Conservation (phyloP, 2,113 vertebrate species). For the Crotalus helleri region DNA sequence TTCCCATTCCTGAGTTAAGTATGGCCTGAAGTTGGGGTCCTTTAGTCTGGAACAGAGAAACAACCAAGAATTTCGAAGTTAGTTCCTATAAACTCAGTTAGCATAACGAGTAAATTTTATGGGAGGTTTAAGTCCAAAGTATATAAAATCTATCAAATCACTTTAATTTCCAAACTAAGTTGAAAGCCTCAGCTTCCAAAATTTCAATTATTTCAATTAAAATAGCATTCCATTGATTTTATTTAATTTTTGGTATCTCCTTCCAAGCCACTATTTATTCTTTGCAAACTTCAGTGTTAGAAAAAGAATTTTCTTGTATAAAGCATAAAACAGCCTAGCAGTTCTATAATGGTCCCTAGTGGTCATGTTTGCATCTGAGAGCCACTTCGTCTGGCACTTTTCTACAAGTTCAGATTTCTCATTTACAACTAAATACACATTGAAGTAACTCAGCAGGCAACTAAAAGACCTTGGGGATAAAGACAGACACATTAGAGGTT, state of each 20-base stretch:
- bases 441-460: slow-evolving; percentile 33
- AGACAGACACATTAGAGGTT: slow-evolving; percentile 8
- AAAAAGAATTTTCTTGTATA: slow-evolving; percentile 12
- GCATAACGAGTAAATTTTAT: not conserved
- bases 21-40: not conserved
- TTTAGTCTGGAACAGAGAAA: not conserved
- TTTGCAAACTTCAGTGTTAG: slow-evolving; percentile 1
- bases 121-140: not conserved
- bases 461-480: slow-evolving; percentile 26
- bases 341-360: not conserved
- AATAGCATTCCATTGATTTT: not conserved
- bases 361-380: slow-evolving; percentile 40
- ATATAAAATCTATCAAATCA: not conserved
- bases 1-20: not conserved
- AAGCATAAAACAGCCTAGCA: slow-evolving; percentile 37
- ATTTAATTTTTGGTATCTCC: not conserved
- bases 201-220: not conserved
- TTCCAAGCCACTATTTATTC: not conserved
- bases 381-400: slow-evolving; percentile 37
- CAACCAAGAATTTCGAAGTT: not conserved
- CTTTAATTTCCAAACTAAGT: not conserved
- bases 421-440: slow-evolving; percentile 53
- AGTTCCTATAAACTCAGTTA: not conserved
- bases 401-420: slow-evolving; percentile 39
- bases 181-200: not conserved